A percentile compares a stretch with the other conserved stretches of the same genome.
phyloP scores from a whole-genome alignment of 2,797 vertebrate species.

The Anabacerthia variegaticeps region DNA sequence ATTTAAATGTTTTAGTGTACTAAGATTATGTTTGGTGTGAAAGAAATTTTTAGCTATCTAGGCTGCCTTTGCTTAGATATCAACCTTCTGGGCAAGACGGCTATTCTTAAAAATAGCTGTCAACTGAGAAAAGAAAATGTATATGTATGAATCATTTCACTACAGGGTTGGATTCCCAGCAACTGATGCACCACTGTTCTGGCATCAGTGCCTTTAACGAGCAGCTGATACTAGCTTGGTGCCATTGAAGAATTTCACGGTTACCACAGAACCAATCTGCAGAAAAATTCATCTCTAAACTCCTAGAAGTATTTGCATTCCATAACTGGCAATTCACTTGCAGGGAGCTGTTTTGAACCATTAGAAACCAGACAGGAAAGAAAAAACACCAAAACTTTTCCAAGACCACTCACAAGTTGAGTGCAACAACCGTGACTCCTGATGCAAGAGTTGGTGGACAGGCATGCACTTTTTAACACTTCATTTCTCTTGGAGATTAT shows the following conservation, averaged over 20 bases:
- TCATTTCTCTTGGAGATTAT: not conserved
- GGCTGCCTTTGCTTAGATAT: conserved; percentile 63
- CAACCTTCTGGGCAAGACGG: conserved; percentile 60
- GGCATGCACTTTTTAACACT: not conserved
- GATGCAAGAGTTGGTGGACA: not conserved
- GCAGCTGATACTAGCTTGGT: conserved; percentile 65
- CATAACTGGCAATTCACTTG: not conserved
- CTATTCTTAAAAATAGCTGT: conserved; percentile 75
- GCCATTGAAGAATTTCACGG: conserved; percentile 61
- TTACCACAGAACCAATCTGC: conserved; percentile 61
- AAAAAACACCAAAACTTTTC: not conserved
- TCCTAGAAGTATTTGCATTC: conserved; percentile 50
- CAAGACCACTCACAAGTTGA: not conserved
- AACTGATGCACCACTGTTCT: conserved; percentile 66
- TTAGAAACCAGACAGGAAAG: not conserved
- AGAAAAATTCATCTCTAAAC: conserved; percentile 28
- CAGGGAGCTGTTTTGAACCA: not conserved
- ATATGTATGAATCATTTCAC: conserved; percentile 67
- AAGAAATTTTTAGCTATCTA: conserved; percentile 67
- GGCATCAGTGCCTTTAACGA: conserved; percentile 58
- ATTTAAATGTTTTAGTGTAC: not conserved
- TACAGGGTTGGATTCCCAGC: conserved; percentile 47
- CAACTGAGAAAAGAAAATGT: conserved; percentile 68
- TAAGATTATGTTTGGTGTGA: conserved; percentile 38
- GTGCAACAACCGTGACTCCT: not conserved